phyloP scores from a whole-genome alignment of 2,888 invertebrate species.

The Disparrhopalites patrizii region DNA sequence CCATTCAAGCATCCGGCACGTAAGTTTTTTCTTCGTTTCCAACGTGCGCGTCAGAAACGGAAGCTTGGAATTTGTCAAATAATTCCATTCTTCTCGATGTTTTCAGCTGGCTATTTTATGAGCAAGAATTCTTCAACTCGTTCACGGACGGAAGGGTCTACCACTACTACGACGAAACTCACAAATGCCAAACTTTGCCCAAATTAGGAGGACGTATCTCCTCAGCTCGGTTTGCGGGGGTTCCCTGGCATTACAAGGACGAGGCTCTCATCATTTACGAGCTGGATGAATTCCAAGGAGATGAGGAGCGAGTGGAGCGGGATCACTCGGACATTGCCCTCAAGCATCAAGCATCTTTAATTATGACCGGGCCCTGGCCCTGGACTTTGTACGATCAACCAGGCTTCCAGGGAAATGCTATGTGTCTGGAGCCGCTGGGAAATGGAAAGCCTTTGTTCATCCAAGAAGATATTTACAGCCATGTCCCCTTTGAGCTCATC shows the following conservation, averaged over 20 bases:
- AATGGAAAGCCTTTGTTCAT: neutral
- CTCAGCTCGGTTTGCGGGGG: conserved; percentile 32
- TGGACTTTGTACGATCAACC: neutral
- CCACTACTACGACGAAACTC: conserved; percentile 25
- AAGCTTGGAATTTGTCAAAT: too few relatives aligned
- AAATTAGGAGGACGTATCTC: conserved; percentile 23
- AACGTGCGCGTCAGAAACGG: too few relatives aligned
- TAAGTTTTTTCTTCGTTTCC: too few relatives aligned
- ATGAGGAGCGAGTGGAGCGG: conserved; percentile 28
- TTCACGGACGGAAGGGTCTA: conserved; percentile 21
- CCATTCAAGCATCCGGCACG: too few relatives aligned
- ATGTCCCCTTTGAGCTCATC: neutral
- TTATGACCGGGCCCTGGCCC: neutral
- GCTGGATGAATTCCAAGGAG: conserved; percentile 35
- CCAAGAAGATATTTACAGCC: neutral
- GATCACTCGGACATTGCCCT: conserved; percentile 9
- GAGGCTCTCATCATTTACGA: conserved; percentile 33
- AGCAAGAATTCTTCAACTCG: neutral
- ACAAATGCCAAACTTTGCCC: conserved; percentile 30
- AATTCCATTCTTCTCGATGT: neutral
- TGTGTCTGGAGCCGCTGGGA: neutral
- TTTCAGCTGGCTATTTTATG: neutral
- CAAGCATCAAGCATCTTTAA: neutral
- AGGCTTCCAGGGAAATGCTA: neutral
- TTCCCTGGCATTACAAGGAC: conserved; percentile 24